phyloP scores from a whole-genome alignment of 1,140 invertebrate species.

The Stegodyphus dumicola region DNA sequence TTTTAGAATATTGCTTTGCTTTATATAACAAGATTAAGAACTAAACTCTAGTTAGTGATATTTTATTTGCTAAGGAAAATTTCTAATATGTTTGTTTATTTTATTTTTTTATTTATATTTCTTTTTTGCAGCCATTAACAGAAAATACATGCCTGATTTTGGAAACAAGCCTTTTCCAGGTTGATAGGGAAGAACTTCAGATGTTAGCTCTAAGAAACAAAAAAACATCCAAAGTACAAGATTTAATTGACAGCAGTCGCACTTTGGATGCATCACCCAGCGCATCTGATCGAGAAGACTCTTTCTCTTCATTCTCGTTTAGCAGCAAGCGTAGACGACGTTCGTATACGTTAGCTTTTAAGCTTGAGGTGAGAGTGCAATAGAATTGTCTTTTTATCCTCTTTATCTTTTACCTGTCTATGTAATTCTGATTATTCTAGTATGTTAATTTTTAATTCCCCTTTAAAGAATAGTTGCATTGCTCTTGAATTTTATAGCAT shows the following conservation, averaged over 20 bases:
- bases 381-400: too few species aligned
- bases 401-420: too few species aligned
- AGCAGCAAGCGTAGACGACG: conserved; percentile 58
- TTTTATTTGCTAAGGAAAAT: background rate
- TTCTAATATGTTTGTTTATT: background rate
- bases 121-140: conserved; percentile 37
- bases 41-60: background rate
- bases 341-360: conserved; percentile 61
- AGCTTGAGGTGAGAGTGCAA: conserved; percentile 40
- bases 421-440: too few species aligned
- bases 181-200: conserved; percentile 46
- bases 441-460: too few species aligned
- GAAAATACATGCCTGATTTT: conserved; percentile 49
- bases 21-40: too few species aligned
- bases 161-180: conserved; percentile 42
- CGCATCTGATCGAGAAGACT: conserved; percentile 54
- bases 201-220: conserved; percentile 7
- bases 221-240: conserved; percentile 37
- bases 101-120: background rate
- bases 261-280: conserved; percentile 55
- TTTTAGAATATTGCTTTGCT: too few species aligned
- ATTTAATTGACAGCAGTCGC: conserved; percentile 43
- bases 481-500: too few species aligned
- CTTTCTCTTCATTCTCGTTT: conserved; percentile 54
- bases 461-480: too few species aligned